Evolutionary conservation across 92 coral and sea anemone species (phyloP), one percentile per base, ranked within the genome.

Genomic region (Virgularia gustaviana): DNA sequence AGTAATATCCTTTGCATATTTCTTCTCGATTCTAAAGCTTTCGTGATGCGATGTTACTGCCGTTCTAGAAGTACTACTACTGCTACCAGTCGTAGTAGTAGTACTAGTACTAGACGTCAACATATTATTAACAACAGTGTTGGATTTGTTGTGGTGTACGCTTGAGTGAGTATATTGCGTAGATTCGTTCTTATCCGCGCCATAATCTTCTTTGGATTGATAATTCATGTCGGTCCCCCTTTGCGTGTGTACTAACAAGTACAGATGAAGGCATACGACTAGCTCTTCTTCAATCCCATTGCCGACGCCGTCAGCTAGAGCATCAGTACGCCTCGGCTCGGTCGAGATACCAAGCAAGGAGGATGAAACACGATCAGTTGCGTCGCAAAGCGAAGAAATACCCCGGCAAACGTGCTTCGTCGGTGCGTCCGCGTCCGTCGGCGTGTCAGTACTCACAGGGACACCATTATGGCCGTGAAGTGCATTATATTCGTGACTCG

Each of bases 211-310:
- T 68, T 29, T 35, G 11, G 28, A 37, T 45, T 20, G 44, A 49
- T 39, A 6, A 49, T 68, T 47, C 35, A 37, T 68, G 33, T 68
- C 75, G 18, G 32, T 18, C 22, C 35, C 45, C 38, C 20, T 68
- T 36, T 37, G 16, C 31, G 16, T 34, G 24, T 55, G 31, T 15
- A 8, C 19, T 20, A 68, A 49, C 49, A 61, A 61, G n/a, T 32
- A 61, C 55, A 68, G 36, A 49, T 68, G 38, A 32, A 68, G 60
- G 36, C 75, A 68, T 61, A 68, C 60, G 51, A 68, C 62, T 49
- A 25, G 36, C 29, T 24, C 51, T 10, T 45, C 57, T 31, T 51
- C 61, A 18, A 8, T 49, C n/a, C 24, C 75, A 31, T 68, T n/a
- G n/a, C n/a, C n/a, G n/a, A n/a, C n/a, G n/a, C n/a, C n/a, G n/a